phyloP scores from a whole-genome alignment of 2,888 invertebrate species.

The Agriotes lineatus region DNA sequence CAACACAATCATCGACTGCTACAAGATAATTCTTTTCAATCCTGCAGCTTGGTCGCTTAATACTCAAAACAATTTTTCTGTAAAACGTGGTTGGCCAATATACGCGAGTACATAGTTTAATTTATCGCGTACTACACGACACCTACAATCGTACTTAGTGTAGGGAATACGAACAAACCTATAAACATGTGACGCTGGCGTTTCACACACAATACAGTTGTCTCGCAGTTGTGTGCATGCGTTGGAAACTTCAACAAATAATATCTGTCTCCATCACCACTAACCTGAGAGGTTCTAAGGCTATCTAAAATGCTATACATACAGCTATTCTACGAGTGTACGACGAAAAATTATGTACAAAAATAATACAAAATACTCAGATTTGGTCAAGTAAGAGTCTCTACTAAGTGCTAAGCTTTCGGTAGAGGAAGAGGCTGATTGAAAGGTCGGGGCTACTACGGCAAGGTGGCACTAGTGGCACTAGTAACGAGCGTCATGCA shows the following conservation, averaged over 20 bases:
- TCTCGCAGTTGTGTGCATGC: slow-evolving; percentile 65
- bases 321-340: slow-evolving; percentile 66
- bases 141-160: background rate
- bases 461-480: slow-evolving; percentile 51
- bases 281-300: slow-evolving; percentile 65
- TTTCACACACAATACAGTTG: slow-evolving; percentile 66
- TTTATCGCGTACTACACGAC: background rate
- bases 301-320: slow-evolving; percentile 68
- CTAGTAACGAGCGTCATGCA: slow-evolving; percentile 55
- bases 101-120: no score
- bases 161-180: slow-evolving; percentile 41
- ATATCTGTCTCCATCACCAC: slow-evolving; percentile 64
- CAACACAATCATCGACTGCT: no score
- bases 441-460: slow-evolving; percentile 49
- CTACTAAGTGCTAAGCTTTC: slow-evolving; percentile 64
- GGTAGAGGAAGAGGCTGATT: slow-evolving; percentile 54
- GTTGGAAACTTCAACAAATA: slow-evolving; percentile 55
- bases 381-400: slow-evolving; percentile 62
- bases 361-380: slow-evolving; percentile 62
- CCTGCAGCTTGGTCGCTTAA: no score
- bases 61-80: no score
- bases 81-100: no score
- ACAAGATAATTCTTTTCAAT: no score
- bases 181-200: slow-evolving; percentile 56
- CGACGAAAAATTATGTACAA: slow-evolving; percentile 66